Percentiles rank a stretch among this genome's conserved stretches.
Conservation (phyloP, 1,140 invertebrate genomes). For the Planococcus citri region DNA sequence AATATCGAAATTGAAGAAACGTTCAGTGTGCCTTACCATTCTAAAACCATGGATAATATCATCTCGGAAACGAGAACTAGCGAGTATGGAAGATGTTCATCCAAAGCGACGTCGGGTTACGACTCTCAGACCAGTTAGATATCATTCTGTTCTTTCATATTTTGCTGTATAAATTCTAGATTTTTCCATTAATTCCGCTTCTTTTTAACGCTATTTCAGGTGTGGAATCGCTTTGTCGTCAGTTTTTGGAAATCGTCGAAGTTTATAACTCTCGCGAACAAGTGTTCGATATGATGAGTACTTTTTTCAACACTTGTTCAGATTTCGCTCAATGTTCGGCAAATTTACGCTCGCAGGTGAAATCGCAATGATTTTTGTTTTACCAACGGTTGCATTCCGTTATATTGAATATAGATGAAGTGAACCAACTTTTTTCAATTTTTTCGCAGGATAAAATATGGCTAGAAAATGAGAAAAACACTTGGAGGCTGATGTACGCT, state of each 20-base stretch:
- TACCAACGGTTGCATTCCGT: not conserved
- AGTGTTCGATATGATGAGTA: conserved; percentile 10
- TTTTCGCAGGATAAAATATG: conserved; percentile 36
- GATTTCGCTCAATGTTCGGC: not conserved
- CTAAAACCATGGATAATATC: not conserved
- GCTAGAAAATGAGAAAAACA: conserved; percentile 68
- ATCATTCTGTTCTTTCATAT: no score
- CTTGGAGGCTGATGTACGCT: conserved; percentile 68
- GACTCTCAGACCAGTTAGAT: not conserved
- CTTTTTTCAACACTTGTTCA: not conserved
- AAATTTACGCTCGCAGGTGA: not conserved
- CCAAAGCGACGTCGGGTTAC: not conserved
- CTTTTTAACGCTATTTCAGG: not conserved
- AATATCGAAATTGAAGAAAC: conserved; percentile 13
- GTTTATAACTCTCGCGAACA: not conserved
- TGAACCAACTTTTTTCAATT: not conserved
- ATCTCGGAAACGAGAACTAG: not conserved
- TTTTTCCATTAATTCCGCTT: not conserved
- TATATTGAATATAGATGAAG: not conserved
- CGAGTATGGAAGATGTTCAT: not conserved
- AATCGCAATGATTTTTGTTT: no score
- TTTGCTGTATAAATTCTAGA: not conserved
- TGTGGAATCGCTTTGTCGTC: not conserved
- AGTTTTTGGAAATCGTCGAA: conserved; percentile 3
- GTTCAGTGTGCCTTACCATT: not conserved